Conservation (phyloP, 35 echinoderm and acorn worm species). For the Strongylocentrotus purpuratus region DNA sequence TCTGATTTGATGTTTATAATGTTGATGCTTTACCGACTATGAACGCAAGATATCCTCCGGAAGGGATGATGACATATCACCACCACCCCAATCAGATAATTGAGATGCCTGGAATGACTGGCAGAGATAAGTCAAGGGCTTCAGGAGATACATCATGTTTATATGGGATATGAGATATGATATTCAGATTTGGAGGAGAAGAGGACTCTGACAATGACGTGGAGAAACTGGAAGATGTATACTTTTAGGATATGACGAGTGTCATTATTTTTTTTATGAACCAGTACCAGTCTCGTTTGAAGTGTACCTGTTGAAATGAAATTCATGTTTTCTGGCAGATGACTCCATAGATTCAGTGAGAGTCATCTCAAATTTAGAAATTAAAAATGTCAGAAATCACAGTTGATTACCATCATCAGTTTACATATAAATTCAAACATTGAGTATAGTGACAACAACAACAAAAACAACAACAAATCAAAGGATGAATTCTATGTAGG, state of each 20-base stretch:
- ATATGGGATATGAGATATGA: not conserved
- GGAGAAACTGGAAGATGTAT: not conserved
- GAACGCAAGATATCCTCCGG: not conserved
- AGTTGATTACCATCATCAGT: no score
- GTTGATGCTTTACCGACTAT: not conserved
- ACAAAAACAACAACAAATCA: no score
- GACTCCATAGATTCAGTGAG: no score
- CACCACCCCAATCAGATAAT: not conserved
- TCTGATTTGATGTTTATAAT: not conserved
- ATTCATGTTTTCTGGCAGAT: no score
- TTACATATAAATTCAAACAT: no score
- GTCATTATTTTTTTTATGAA: not conserved
- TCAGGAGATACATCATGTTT: not conserved
- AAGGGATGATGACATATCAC: conserved; percentile 10
- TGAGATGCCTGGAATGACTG: not conserved
- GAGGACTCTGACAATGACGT: not conserved
- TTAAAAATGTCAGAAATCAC: no score
- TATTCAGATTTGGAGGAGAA: not conserved
- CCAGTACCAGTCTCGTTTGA: not conserved
- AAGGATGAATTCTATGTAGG: no score
- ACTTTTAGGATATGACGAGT: not conserved
- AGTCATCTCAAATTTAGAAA: no score
- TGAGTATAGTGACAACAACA: no score
- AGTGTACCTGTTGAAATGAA: not conserved
- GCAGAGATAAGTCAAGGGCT: not conserved